phyloP scores from a whole-genome alignment of 2,888 invertebrate genomes.

The Sarcophaga subvicina region DNA sequence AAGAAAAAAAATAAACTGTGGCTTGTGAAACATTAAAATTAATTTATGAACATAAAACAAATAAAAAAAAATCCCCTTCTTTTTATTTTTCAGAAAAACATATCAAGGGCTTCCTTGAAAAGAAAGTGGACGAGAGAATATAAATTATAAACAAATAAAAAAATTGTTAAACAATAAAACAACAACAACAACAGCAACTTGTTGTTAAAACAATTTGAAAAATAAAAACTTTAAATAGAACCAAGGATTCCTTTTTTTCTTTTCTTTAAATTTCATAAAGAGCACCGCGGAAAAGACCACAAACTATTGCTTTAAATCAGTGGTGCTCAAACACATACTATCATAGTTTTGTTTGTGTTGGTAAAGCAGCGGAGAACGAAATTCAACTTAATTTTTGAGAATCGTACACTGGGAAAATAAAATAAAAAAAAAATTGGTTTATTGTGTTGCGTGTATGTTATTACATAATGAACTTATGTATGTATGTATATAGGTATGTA shows the following conservation, averaged over 20 bases:
- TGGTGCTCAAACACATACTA: no score
- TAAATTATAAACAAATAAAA: constrained; percentile 2
- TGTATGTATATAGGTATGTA: no score
- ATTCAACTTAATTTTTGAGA: no score
- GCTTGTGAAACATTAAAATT: constrained; percentile 59
- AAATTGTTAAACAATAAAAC: constrained; percentile 42
- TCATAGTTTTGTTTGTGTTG: no score
- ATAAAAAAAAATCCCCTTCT: constrained; percentile 11
- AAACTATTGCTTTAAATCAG: no score
- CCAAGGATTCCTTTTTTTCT: neutral
- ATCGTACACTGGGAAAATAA: no score
- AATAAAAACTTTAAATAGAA: constrained; percentile 46
- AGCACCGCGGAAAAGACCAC: no score
- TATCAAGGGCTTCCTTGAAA: constrained; percentile 58
- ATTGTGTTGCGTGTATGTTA: no score
- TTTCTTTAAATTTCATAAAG: neutral
- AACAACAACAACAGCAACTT: constrained; percentile 18
- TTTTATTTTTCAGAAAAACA: constrained; percentile 39
- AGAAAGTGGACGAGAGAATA: constrained; percentile 24
- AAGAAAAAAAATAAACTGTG: constrained; percentile 9
- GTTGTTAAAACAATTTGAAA: constrained; percentile 55
- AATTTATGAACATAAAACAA: constrained; percentile 19
- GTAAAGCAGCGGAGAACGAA: no score
- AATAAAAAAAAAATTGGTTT: no score
- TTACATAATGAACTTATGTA: no score